phyloP scores from a whole-genome alignment of 2,797 vertebrate species.

The Rhinatrema bivittatum region DNA sequence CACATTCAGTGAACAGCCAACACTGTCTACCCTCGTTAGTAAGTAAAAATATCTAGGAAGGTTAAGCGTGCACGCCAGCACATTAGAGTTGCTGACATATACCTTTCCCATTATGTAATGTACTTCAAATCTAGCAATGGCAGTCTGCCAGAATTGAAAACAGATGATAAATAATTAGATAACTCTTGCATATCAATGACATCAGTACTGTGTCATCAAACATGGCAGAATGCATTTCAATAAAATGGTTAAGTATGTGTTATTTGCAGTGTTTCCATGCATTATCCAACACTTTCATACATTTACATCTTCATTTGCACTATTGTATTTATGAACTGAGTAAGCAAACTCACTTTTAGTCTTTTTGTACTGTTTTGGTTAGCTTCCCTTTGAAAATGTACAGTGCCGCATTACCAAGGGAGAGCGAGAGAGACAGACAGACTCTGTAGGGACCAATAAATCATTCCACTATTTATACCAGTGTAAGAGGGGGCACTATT shows the following conservation, averaged over 20 bases:
- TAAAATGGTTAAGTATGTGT: slow-evolving; percentile 17
- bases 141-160: slow-evolving; percentile 25
- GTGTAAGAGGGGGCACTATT: too few species aligned
- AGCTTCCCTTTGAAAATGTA: too few species aligned
- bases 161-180: slow-evolving; percentile 40
- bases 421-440: too few species aligned
- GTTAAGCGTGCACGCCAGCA: slow-evolving; percentile 12
- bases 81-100: slow-evolving; percentile 13
- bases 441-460: too few species aligned
- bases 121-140: slow-evolving; percentile 29
- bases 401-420: too few species aligned
- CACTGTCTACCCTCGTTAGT: slow-evolving; percentile 18
- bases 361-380: too few species aligned
- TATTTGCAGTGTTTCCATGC: too few species aligned
- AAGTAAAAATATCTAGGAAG: slow-evolving; percentile 21
- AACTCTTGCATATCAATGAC: slow-evolving; percentile 41
- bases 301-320: too few species aligned
- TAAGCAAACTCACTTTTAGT: too few species aligned
- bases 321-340: too few species aligned
- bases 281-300: too few species aligned
- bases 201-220: slow-evolving; percentile 8
- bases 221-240: background rate
- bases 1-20: background rate
- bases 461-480: too few species aligned
- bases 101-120: slow-evolving; percentile 26